Evolutionary conservation across 1,140 invertebrate genomes (phyloP), one percentile per base, ranked within the genome.

Genomic region (Drosophila sucinea): DNA sequence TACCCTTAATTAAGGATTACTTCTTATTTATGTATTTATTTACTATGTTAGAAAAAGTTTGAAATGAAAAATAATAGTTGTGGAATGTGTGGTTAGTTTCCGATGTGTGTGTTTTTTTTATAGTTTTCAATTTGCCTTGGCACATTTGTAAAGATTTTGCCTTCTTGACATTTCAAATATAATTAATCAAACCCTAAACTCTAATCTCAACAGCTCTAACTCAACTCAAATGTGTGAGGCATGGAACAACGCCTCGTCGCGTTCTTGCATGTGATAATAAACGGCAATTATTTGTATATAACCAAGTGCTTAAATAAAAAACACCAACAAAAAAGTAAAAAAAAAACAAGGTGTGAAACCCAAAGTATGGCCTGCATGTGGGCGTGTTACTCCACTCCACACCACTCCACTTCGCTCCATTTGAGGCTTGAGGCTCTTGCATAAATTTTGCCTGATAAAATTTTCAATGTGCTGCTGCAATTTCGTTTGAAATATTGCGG

Each of bases 361-460:
- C 55, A 57, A 73, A 73, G 38, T 44, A 44, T 33, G 41, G 40
- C 11, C 35, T 32, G 35, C n/a, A 70, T 60, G 75, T 78, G 62
- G 74, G 75, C 70, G 83, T 79, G 75, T 75, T 67, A 60, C 30
- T 66, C 44, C 70, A 60, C 66, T 66, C 44, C 55, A 60, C 61
- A 71, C 8, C 35, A 40, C 17, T 32, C 33, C 44, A 51, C 44
- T 40, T 56, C 47, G 35, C 55, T 51, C 58, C 33, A 61, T 30
- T 57, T 47, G 54, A 41, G 40, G 38, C 51, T 66, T 68, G 58
- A 33, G 55, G 68, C 68, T 77, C 73, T 74, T 87, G 67, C 81
- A 82, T 85, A 79, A 85, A 87, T 82, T 73, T 61, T 66, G 84
- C 55, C 60, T 76, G 82, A 85, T 86, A 76, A 86, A 73, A 72